phyloP scores from a whole-genome alignment of 2,888 invertebrate species.

The Poecilus cupreus region DNA sequence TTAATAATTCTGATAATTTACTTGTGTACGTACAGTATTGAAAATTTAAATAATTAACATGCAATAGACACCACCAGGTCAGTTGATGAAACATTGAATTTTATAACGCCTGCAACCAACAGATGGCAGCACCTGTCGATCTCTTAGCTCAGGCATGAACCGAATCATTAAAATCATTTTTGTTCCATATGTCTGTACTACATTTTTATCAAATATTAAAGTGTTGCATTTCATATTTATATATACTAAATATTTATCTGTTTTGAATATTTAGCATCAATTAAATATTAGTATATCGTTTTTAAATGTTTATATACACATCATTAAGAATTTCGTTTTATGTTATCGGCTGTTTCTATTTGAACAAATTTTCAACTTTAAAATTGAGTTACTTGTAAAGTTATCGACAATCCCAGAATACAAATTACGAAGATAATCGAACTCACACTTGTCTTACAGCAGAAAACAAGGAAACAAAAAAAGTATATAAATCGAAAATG shows the following conservation, averaged over 20 bases:
- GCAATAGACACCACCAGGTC: not conserved
- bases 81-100: not conserved
- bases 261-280: too few relatives aligned
- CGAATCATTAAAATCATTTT: not conserved
- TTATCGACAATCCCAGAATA: not conserved
- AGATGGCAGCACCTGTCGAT: not conserved
- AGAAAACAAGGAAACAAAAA: not conserved
- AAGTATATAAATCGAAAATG: constrained; percentile 1
- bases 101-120: not conserved
- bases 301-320: too few relatives aligned
- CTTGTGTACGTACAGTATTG: not conserved
- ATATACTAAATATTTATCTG: too few relatives aligned
- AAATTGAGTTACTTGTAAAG: not conserved
- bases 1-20: too few relatives aligned
- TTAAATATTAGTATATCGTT: too few relatives aligned
- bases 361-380: not conserved
- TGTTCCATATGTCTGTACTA: too few relatives aligned
- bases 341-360: not conserved
- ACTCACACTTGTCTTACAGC: not conserved
- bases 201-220: too few relatives aligned
- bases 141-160: not conserved
- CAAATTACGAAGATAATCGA: not conserved
- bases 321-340: too few relatives aligned
- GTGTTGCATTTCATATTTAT: too few relatives aligned
- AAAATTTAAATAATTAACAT: not conserved